These are phyloP conservation scores for Orbicella faveolata DNA, from an alignment of 64 coral and sea anemone genomes.

Conservation along the genomic window DNA sequence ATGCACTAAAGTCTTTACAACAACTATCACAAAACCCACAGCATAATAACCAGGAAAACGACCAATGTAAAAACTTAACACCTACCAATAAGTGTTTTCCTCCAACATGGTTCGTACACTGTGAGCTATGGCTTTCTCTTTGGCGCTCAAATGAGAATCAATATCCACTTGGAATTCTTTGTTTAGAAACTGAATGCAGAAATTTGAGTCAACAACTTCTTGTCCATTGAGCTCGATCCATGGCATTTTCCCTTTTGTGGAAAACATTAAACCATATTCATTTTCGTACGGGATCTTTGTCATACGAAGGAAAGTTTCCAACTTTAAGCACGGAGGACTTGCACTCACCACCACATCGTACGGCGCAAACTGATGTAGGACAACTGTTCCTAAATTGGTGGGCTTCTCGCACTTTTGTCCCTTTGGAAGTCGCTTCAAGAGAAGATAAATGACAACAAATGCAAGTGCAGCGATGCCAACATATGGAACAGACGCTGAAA, in stretches of 20 bases:
- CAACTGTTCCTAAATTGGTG: no score
- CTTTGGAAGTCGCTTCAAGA: no score
- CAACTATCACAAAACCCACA: no score
- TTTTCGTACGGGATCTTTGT: constrained; percentile 18
- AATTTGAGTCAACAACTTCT: constrained; percentile 55
- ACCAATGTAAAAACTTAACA: not conserved
- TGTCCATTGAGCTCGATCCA: constrained; percentile 45
- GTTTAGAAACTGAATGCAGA: constrained; percentile 45
- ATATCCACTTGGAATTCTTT: constrained; percentile 43
- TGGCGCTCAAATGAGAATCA: constrained; percentile 14
- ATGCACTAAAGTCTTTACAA: no score
- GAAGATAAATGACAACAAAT: no score
- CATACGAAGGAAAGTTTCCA: constrained; percentile 13
- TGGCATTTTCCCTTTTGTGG: constrained; percentile 35
- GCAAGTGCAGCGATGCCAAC: no score
- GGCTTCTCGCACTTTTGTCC: no score
- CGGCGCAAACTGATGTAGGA: no score
- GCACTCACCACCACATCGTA: not conserved
- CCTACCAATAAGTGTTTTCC: constrained; percentile 39
- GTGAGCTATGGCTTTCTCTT: constrained; percentile 1
- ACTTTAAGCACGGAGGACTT: not conserved
- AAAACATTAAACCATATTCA: not conserved
- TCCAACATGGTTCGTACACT: constrained; percentile 24
- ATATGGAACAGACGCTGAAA: no score
- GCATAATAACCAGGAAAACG: no score